Evolutionary conservation across 2,113 vertebrate genomes (phyloP).

Genomic region (Rhea pennata): DNA sequence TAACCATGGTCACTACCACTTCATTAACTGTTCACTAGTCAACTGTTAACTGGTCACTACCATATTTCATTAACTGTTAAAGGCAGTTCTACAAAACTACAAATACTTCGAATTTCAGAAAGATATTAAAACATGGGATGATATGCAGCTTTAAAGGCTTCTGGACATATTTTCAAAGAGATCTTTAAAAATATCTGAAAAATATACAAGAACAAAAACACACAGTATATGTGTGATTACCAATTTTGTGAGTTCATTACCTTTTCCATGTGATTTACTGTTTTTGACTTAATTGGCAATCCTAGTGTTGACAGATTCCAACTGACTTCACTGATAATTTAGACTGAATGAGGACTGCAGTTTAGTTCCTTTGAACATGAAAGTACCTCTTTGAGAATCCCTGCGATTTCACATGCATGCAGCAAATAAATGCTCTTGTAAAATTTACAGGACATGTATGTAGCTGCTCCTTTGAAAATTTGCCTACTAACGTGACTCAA

Average conservation of each 20-base stretch:
- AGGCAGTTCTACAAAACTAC: neutral
- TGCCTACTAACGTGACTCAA: neutral
- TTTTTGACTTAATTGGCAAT: constrained; percentile 47
- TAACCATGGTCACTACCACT: neutral
- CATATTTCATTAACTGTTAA: neutral
- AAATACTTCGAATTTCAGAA: constrained; percentile 28
- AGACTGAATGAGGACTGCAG: neutral
- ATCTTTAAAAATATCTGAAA: neutral
- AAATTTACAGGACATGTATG: neutral
- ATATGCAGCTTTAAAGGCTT: neutral
- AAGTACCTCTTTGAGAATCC: constrained; percentile 2
- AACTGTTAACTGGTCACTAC: too few relatives aligned
- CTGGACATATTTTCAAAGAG: neutral
- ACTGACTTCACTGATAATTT: constrained; percentile 6
- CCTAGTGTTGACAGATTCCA: neutral
- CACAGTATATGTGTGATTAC: constrained; percentile 18
- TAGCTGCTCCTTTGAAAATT: neutral
- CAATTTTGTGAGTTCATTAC: constrained; percentile 42
- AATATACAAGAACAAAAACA: constrained; percentile 4
- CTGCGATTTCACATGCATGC: neutral
- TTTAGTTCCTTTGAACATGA: constrained; percentile 31
- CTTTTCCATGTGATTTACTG: constrained; percentile 24
- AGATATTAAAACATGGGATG: neutral
- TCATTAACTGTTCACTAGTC: too few relatives aligned
- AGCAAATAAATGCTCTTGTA: neutral